Evolutionary conservation across 2,888 invertebrate species (phyloP).

Genomic region (Drosophila conformis): DNA sequence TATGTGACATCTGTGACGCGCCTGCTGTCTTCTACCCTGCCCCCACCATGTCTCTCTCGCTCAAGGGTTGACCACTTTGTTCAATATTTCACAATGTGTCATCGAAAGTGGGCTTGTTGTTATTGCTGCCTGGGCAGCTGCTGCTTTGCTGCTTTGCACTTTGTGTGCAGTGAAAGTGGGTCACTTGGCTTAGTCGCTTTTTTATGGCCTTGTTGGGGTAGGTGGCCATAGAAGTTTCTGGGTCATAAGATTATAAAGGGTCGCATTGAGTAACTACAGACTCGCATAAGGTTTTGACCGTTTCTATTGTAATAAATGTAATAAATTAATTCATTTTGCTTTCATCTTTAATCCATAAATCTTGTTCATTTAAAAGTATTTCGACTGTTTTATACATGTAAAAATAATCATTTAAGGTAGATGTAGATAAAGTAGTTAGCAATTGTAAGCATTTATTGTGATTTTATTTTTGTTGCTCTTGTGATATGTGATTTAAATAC

Average conservation of each 20-base stretch:
- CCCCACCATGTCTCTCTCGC: not conserved
- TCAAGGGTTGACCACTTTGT: slow-evolving; percentile 66
- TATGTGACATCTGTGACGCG: slow-evolving; percentile 56
- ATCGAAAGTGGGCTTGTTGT: slow-evolving; percentile 43
- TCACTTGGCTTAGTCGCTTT: slow-evolving; percentile 37
- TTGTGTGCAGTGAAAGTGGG: slow-evolving; percentile 70
- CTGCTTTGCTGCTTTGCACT: slow-evolving; percentile 25
- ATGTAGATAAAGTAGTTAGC: not conserved
- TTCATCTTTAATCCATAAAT: too few relatives aligned
- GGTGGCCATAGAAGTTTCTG: slow-evolving; percentile 35
- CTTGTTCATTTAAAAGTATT: too few relatives aligned
- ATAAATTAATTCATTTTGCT: not conserved
- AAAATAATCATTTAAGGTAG: too few relatives aligned
- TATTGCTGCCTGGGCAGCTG: slow-evolving; percentile 29
- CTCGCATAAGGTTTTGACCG: not conserved
- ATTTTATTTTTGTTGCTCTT: too few relatives aligned
- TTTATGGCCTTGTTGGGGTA: slow-evolving; percentile 59
- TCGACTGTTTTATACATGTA: too few relatives aligned
- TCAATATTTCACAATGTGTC: slow-evolving; percentile 58
- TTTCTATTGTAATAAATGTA: not conserved
- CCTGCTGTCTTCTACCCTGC: not conserved
- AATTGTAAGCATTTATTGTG: not conserved
- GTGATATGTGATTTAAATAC: not conserved
- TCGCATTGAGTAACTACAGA: not conserved
- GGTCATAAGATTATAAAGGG: not conserved